Conservation (phyloP, 2,888 invertebrate species). For the Drosophila heteroneura region DNA sequence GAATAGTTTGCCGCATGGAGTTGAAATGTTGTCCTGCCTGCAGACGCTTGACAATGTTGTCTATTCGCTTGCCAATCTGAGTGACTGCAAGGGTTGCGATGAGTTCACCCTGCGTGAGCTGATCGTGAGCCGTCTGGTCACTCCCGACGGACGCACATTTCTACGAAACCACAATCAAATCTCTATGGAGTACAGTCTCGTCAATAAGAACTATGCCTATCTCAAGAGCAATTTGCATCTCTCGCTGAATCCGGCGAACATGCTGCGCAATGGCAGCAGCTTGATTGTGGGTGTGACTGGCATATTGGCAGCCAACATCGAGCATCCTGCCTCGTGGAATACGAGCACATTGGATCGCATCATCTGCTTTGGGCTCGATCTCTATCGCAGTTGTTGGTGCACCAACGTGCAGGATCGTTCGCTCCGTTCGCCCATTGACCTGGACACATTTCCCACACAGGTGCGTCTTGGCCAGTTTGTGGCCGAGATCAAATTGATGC, state of each 20-base stretch:
- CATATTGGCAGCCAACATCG: constrained; percentile 81
- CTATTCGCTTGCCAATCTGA: constrained; percentile 68
- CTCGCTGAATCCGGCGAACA: constrained; percentile 62
- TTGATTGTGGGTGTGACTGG: constrained; percentile 75
- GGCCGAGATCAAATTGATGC: constrained; percentile 58
- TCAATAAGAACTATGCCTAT: constrained; percentile 79
- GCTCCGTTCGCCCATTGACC: constrained; percentile 52
- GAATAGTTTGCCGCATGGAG: constrained; percentile 46
- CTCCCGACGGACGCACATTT: constrained; percentile 70
- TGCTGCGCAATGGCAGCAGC: constrained; percentile 73
- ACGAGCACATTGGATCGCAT: constrained; percentile 76
- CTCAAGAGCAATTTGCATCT: constrained; percentile 76
- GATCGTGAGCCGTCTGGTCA: constrained; percentile 70
- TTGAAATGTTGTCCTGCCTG: constrained; percentile 75
- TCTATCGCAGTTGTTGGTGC: constrained; percentile 72
- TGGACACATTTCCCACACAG: constrained; percentile 77
- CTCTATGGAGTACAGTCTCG: constrained; percentile 68
- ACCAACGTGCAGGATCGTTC: constrained; percentile 51
- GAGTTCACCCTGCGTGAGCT: constrained; percentile 76
- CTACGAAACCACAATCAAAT: constrained; percentile 61
- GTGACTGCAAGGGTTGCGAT: constrained; percentile 47
- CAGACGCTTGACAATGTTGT: constrained; percentile 71
- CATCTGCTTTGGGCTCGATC: constrained; percentile 79
- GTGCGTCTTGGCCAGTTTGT: constrained; percentile 80
- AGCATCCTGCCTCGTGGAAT: constrained; percentile 83